These are phyloP conservation scores for Galleria mellonella DNA, from an alignment of 1,140 invertebrate genomes.

Conservation along the genomic window DNA sequence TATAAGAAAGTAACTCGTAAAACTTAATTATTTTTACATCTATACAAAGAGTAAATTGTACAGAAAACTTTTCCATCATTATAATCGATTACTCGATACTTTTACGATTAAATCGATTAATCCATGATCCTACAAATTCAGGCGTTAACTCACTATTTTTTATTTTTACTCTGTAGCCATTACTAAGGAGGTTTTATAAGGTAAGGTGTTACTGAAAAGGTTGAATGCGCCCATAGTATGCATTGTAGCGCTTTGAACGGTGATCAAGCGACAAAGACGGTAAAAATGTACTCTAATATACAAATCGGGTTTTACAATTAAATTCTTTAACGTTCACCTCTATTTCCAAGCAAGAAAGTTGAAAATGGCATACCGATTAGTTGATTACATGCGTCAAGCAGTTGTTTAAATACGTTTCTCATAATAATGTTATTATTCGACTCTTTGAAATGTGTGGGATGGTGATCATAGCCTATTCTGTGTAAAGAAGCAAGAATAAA, in stretches of 20 bases:
- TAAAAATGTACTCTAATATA: slow-evolving; percentile 58
- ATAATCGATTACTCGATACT: not conserved
- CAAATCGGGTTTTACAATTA: slow-evolving; percentile 18
- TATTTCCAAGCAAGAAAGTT: slow-evolving; percentile 14
- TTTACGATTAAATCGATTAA: slow-evolving; percentile 1
- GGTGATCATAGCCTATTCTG: slow-evolving; percentile 55
- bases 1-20: no score
- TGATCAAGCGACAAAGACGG: slow-evolving; percentile 58
- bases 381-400: not conserved
- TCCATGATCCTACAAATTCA: not conserved
- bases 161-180: not conserved
- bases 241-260: slow-evolving; percentile 47
- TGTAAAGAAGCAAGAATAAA: slow-evolving; percentile 54
- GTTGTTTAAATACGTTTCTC: slow-evolving; percentile 15
- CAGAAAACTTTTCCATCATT: not conserved
- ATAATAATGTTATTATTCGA: slow-evolving; percentile 69
- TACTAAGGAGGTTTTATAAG: not conserved
- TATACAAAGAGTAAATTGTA: not conserved
- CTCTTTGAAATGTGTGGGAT: slow-evolving; percentile 50
- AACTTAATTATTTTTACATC: not conserved
- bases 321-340: not conserved
- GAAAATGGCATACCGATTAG: slow-evolving; percentile 9
- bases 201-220: slow-evolving; percentile 30
- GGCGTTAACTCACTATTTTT: not conserved
- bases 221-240: slow-evolving; percentile 34